phyloP scores from a whole-genome alignment of 2,797 vertebrate genomes.

The Darevskia mixta region DNA sequence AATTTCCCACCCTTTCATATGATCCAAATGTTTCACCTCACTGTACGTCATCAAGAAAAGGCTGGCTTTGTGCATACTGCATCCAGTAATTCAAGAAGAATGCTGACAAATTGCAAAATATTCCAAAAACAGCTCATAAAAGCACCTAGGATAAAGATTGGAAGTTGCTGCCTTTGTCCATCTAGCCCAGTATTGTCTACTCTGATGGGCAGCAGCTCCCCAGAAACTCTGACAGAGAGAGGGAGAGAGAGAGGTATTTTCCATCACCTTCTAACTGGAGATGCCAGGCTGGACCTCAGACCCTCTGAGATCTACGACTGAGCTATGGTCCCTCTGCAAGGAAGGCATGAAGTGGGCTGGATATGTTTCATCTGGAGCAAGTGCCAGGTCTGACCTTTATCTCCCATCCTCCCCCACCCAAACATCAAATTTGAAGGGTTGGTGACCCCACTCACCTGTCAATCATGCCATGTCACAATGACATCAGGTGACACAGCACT shows the following conservation, averaged over 20 bases:
- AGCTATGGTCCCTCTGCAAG: neutral
- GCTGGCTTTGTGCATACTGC: neutral
- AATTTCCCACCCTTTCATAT: neutral
- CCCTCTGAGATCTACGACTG: neutral
- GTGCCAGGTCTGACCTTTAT: too few relatives aligned
- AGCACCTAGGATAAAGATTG: neutral
- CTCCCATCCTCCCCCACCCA: too few relatives aligned
- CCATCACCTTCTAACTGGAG: neutral
- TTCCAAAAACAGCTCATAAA: neutral
- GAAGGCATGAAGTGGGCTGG: neutral
- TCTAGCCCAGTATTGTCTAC: too few relatives aligned
- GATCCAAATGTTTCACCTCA: neutral
- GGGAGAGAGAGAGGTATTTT: neutral
- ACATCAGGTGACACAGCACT: too few relatives aligned
- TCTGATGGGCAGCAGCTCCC: too few relatives aligned
- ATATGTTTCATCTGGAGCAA: neutral
- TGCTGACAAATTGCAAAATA: neutral
- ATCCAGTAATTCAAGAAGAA: neutral
- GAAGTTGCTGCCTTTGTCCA: neutral
- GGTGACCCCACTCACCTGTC: too few relatives aligned
- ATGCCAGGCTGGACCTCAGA: neutral
- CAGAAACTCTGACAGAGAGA: neutral
- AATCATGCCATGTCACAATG: too few relatives aligned
- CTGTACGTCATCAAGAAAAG: neutral
- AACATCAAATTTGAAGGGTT: too few relatives aligned